Percentiles rank a stretch among this genome's conserved stretches.
phyloP scores from a whole-genome alignment of 1,140 invertebrate genomes.

The Lepidurus couesii region DNA sequence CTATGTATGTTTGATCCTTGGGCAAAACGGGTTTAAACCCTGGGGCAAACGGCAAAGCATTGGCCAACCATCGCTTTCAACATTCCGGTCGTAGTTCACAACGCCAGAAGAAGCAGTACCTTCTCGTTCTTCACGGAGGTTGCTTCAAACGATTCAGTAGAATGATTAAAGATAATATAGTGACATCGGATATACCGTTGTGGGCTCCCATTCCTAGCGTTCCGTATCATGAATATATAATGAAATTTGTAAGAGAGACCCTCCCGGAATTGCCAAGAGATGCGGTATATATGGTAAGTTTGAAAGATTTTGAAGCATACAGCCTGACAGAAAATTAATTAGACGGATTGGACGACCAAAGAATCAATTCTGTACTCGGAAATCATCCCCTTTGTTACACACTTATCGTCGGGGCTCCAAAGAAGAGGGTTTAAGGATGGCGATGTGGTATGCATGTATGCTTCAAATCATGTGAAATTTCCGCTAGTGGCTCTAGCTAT shows the following conservation, averaged over 20 bases:
- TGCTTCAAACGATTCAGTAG: background rate
- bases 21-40: no score
- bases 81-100: no score
- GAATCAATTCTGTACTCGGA: background rate
- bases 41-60: no score
- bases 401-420: background rate
- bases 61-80: no score
- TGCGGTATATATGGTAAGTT: background rate
- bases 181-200: background rate
- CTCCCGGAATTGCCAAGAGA: background rate
- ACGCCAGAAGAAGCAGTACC: no score
- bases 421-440: background rate
- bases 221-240: background rate
- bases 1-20: no score
- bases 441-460: background rate
- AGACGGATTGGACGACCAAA: background rate
- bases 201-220: background rate
- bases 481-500: no score
- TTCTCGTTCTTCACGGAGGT: no score
- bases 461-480: background rate
- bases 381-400: background rate
- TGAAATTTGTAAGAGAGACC: background rate
- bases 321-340: background rate
- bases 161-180: background rate
- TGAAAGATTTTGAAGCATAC: background rate